phyloP scores from a whole-genome alignment of 2,888 invertebrate genomes.

The Fragum fragum region DNA sequence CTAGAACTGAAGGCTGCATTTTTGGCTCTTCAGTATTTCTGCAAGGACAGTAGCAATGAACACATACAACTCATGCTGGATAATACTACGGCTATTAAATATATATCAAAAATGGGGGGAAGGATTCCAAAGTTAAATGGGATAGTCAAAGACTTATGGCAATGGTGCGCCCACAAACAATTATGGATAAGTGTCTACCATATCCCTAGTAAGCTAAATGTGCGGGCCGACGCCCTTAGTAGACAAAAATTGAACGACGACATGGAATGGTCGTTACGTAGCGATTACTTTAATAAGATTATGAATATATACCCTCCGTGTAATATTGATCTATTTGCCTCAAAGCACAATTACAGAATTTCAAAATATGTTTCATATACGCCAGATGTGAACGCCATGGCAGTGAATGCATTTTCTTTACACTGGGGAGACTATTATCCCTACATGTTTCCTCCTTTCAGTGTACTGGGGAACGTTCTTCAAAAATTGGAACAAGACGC shows the following conservation, averaged over 20 bases:
- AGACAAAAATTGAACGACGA: slow-evolving; percentile 27
- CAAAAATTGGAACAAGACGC: no score
- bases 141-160: slow-evolving; percentile 39
- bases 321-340: no score
- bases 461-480: no score
- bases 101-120: slow-evolving; percentile 37
- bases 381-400: no score
- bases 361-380: no score
- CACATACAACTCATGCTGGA: slow-evolving; percentile 20
- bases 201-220: slow-evolving; percentile 12
- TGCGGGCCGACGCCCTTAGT: slow-evolving; percentile 33
- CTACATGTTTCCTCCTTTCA: no score
- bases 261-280: slow-evolving; percentile 11
- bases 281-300: no score
- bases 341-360: no score
- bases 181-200: slow-evolving; percentile 39
- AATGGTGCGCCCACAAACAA: slow-evolving; percentile 38
- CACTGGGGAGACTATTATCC: slow-evolving; percentile 25
- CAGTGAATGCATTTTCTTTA: no score
- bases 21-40: slow-evolving; percentile 8
- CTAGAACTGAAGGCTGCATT: slow-evolving; percentile 38
- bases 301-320: no score
- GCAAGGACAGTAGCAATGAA: neutral
- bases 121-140: slow-evolving; percentile 26
- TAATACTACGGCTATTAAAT: slow-evolving; percentile 25